These are phyloP conservation scores for Cryptomyrus ogoouensis DNA, from an alignment of 2,113 vertebrate genomes.

Conservation along the genomic window DNA sequence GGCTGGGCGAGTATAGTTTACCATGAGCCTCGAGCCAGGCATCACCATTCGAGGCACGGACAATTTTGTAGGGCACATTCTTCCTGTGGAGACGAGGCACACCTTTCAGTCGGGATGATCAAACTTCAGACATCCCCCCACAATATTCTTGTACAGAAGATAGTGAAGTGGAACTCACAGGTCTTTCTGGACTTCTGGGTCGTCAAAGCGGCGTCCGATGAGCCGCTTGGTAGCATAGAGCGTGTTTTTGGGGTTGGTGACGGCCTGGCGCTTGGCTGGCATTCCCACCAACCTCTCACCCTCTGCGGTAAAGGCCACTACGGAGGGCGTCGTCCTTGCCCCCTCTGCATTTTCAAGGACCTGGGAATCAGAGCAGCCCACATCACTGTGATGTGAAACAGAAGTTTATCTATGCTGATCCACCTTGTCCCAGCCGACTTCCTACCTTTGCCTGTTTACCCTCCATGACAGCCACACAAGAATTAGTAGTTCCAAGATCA, in stretches of 20 bases:
- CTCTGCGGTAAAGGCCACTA: slow-evolving; percentile 83
- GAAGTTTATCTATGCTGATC: not conserved
- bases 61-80: slow-evolving; percentile 93
- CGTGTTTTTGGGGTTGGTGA: slow-evolving; percentile 95
- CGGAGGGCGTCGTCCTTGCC: slow-evolving; percentile 90
- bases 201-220: slow-evolving; percentile 88
- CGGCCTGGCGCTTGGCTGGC: slow-evolving; percentile 91
- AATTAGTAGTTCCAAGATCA: slow-evolving; percentile 96
- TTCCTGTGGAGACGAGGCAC: slow-evolving; percentile 62
- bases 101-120: not conserved
- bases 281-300: slow-evolving; percentile 91
- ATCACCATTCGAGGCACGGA: slow-evolving; percentile 91
- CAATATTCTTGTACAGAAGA: not conserved
- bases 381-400: not conserved
- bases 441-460: slow-evolving; percentile 94
- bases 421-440: not conserved
- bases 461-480: slow-evolving; percentile 98
- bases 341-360: slow-evolving; percentile 95
- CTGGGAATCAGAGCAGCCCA: slow-evolving; percentile 45
- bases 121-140: not conserved
- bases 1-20: slow-evolving; percentile 95
- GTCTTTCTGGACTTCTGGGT: slow-evolving; percentile 92
- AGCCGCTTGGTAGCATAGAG: slow-evolving; percentile 95
- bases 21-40: slow-evolving; percentile 96
- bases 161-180: slow-evolving; percentile 66